Evolutionary conservation across 2,113 vertebrate species (phyloP), one percentile per base, ranked within the genome.

Genomic region (Alectura lathami): DNA sequence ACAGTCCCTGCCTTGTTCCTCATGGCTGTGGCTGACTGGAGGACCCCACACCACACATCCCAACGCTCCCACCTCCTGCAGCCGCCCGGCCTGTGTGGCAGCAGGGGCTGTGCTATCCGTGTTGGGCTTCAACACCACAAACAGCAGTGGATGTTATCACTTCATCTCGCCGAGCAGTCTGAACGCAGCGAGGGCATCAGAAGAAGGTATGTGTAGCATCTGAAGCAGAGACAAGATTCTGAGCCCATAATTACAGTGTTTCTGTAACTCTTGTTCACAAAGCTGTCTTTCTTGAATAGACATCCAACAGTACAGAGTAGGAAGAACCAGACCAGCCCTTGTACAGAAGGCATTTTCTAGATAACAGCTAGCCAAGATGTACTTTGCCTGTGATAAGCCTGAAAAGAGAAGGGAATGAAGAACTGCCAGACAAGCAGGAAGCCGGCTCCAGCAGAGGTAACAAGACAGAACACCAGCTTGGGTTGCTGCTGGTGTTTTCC

Each of bases 371-470:
- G 86, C 63, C 81, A 73, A 90, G 54, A 64, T 30, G 54, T 54
- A 40, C 23, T 64, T 90, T 86, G 86, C 88, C 94, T 86, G 64
- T 69, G 63, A 29, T 51, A 86, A 90, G 86, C 83, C 59, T 4
- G 1, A 51, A 59, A 87, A 60, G 27, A 90, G 72, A 88, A 8
- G 86, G 72, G 96, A 96, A 94, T 92, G 89, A 94, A 90, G 96
- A 94, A 70, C 13, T 92, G 88, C 94, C 62, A 77, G 96, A 73
- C 2, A 4, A 72, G 63, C 93, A 93, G 73, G 88, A 93, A 95
- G 75, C 53, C 5, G 36, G 53, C 79, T 88, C 17, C 1, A 3
- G 53, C 42, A 50, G 59, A 62, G 40, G 48, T 38, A 80, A 0
- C 2, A 10, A 53, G 26, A 56, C 42, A 50, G 82, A 84, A 77